Conservation (phyloP, 2,888 invertebrate genomes). For the Folsomia candida region DNA sequence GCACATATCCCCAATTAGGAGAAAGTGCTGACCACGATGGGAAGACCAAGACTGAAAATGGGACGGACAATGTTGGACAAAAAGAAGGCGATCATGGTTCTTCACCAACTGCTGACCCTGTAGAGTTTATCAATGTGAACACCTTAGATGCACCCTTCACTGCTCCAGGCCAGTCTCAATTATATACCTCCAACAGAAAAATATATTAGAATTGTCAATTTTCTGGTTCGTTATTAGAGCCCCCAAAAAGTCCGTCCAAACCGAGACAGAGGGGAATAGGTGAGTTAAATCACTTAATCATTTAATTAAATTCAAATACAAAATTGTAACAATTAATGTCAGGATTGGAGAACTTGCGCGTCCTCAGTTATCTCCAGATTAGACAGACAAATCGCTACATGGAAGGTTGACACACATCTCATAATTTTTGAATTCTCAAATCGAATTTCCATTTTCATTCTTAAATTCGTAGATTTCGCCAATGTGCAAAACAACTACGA, state of each 20-base stretch:
- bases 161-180: no score
- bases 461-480: not conserved
- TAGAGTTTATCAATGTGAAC: not conserved
- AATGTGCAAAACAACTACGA: constrained; percentile 5
- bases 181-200: no score
- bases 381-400: not conserved
- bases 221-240: no score
- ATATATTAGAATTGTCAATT: no score
- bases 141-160: not conserved
- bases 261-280: not conserved
- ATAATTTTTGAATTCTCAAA: not conserved
- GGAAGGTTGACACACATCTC: not conserved
- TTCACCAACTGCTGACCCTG: not conserved
- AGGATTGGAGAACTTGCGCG: not conserved
- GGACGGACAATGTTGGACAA: no score
- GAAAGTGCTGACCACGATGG: no score
- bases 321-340: no score
- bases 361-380: not conserved
- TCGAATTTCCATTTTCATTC: no score
- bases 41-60: no score
- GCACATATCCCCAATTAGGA: no score
- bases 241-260: not conserved
- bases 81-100: not conserved
- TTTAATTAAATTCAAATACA: no score
- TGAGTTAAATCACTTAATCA: not conserved